phyloP scores from a whole-genome alignment of 2,113 vertebrate genomes.

The Prochilodus magdalenae region DNA sequence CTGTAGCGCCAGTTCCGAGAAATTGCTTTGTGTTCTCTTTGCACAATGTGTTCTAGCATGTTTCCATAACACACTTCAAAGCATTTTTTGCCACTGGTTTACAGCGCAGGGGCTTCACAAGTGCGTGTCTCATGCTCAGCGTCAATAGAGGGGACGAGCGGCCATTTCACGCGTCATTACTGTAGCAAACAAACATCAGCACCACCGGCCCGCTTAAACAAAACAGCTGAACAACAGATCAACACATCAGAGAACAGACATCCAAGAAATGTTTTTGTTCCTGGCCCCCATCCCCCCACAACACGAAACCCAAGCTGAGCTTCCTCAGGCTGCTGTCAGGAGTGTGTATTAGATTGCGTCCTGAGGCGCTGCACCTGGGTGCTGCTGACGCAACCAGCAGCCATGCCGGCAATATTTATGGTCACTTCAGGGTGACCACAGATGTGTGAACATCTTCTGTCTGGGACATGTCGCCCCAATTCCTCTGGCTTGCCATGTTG shows the following conservation, averaged over 20 bases:
- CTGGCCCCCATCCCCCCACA: conserved; percentile 23
- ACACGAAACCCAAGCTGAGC: conserved; percentile 49
- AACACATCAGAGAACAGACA: conserved; percentile 20
- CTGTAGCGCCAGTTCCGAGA: conserved; percentile 43
- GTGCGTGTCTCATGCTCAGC: conserved; percentile 1
- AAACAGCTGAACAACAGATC: conserved; percentile 13
- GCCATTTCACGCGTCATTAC: conserved; percentile 13
- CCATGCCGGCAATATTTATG: conserved; percentile 58
- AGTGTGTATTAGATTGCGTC: conserved; percentile 54
- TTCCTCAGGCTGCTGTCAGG: conserved; percentile 53
- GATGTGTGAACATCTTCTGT: conserved; percentile 53
- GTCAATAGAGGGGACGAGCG: background rate
- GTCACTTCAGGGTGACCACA: conserved; percentile 61
- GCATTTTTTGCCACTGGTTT: conserved; percentile 43
- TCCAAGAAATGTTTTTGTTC: conserved; percentile 27
- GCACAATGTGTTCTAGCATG: conserved; percentile 39
- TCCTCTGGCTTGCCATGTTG: conserved; percentile 15
- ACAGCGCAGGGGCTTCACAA: conserved; percentile 15
- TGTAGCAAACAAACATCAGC: conserved; percentile 30
- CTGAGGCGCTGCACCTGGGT: conserved; percentile 63
- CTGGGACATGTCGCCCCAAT: conserved; percentile 24
- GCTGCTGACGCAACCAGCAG: conserved; percentile 52
- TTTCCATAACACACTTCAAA: conserved; percentile 52
- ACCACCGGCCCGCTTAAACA: conserved; percentile 6
- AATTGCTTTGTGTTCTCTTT: conserved; percentile 16